Conservation (phyloP, 2,113 vertebrate species). For the Ceyx melanurus region DNA sequence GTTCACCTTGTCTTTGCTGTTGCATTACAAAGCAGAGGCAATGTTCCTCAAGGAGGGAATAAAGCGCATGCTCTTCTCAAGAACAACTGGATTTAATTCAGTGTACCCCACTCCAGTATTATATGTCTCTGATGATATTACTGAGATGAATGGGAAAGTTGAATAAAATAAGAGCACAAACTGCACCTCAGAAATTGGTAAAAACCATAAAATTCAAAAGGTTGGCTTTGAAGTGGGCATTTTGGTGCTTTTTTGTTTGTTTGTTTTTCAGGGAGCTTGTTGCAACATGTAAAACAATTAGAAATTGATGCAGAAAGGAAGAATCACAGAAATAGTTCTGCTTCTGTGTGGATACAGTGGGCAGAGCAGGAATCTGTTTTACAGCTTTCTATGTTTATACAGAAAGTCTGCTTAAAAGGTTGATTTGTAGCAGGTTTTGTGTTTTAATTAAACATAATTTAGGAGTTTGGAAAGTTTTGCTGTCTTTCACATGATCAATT, state of each 20-base stretch:
- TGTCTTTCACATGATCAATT: not conserved
- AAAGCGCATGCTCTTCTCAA: not conserved
- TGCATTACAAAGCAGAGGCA: not conserved
- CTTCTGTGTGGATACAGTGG: not conserved
- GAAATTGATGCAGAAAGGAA: not conserved
- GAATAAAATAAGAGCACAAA: not conserved
- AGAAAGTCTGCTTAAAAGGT: not conserved
- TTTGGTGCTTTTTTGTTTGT: not conserved
- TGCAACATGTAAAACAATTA: not conserved
- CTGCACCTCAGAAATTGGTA: not conserved
- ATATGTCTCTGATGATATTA: not conserved
- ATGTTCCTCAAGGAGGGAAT: not conserved
- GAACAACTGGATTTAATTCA: not conserved
- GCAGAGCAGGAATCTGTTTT: not conserved
- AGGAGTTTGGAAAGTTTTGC: not conserved
- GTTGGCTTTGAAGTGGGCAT: too few species aligned
- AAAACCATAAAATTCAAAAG: not conserved
- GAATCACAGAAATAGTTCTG: not conserved
- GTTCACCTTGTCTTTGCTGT: not conserved
- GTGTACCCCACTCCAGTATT: not conserved
- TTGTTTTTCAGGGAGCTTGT: not conserved
- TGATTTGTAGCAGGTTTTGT: not conserved
- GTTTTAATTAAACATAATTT: not conserved
- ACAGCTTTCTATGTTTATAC: not conserved
- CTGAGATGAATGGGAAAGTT: not conserved